Conservation (phyloP, 2,888 invertebrate species). For the Salticus scenicus region DNA sequence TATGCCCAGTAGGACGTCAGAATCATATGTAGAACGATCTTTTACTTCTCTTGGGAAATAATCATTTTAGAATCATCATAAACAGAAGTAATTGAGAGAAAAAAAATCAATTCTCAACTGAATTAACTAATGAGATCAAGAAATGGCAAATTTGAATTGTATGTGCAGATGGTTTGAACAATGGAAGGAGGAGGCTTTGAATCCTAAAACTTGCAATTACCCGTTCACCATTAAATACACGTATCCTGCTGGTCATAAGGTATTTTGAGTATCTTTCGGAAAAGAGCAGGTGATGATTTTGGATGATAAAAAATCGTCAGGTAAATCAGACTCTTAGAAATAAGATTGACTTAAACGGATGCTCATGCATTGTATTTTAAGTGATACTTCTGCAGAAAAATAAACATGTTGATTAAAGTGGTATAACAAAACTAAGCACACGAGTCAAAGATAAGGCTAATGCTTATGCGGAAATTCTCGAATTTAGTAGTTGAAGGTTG, state of each 20-base stretch:
- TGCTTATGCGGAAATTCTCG: too few species aligned
- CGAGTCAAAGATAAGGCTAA: too few species aligned
- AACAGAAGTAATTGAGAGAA: background rate
- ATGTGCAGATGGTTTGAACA: background rate
- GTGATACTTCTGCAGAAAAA: too few species aligned
- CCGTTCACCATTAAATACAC: background rate
- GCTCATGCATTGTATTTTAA: too few species aligned
- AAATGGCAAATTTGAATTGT: slow-evolving; percentile 5
- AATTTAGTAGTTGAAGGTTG: too few species aligned
- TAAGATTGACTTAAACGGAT: too few species aligned
- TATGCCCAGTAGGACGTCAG: background rate
- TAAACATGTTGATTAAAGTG: too few species aligned
- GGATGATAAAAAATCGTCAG: background rate
- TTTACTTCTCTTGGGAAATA: background rate
- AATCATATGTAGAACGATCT: background rate
- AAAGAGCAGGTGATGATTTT: background rate
- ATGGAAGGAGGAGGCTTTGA: background rate
- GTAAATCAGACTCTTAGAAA: background rate
- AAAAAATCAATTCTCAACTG: slow-evolving; percentile 2
- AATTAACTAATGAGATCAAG: slow-evolving; percentile 19
- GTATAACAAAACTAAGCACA: too few species aligned
- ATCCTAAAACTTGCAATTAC: slow-evolving; percentile 9
- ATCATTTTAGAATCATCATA: background rate
- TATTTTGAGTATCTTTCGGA: background rate
- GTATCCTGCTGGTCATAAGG: background rate